Base-by-base conservation (phyloP, 2,888 invertebrate species). In the Euzophera pinguis region DNA sequence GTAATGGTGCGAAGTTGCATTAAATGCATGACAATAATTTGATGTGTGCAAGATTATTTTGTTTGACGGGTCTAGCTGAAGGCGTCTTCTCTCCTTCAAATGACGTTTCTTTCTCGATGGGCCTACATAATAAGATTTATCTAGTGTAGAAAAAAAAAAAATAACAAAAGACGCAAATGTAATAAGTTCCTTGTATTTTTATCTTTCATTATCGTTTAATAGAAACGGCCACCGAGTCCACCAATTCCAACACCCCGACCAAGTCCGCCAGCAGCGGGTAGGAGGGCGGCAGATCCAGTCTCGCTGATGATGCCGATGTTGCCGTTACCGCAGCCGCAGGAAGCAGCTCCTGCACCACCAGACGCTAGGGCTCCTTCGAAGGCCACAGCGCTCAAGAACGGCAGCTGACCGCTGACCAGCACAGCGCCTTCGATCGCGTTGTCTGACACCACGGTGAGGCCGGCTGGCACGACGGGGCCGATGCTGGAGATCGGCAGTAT, bases 291-390 rank as follows among this genome's bases (percentile, higher is more conserved):
- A 12, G 38, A 38, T 38, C 38, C 38, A 12, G 38, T 38, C 38
- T 38, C 38, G 38, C 38, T 38, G 38, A 38, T 12, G 38, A 38
- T 38, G 38, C 38, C 38, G 12, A 38, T 38, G 38, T 38, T 38
- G 38, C 38, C 38, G 38, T 38, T 38, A 38, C 38, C 38, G 38
- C 38, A 38, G 38, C 38, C 38, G 38, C 38, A 38, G 14, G 38
- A 38, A 13, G 38, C 38, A 13, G 38, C 38, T 13, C 38, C 38
- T n/a, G 38, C n/a, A 38, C 38, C 38, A 38, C 12, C 38, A 12
- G 38, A 38, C n/a, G 38, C 13, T 12, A 38, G 38, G 38, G 38
- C 38, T 38, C 38, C 38, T 38, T 38, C 38, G 38, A 38, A 38
- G 13, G 38, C 38, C 38, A 38, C 38, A 38, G 38, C 38, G 13